Evolutionary conservation across 92 coral and sea anemone species (phyloP), one percentile per base, ranked within the genome.

Genomic region (Zoanthus sansibaricus): DNA sequence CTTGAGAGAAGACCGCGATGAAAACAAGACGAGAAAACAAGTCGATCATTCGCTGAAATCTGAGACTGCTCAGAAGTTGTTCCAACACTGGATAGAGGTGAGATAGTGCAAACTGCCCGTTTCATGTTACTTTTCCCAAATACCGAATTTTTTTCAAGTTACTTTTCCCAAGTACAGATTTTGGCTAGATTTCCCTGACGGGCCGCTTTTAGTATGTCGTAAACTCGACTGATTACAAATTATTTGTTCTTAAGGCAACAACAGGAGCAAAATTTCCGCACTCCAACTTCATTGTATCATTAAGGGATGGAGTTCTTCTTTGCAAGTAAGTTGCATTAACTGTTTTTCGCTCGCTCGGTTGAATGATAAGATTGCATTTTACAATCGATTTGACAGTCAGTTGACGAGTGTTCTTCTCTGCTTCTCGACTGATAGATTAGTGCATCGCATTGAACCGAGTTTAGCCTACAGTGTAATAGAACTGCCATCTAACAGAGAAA

Each of bases 81-180:
- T 90, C 76, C 96, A 89, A 88, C 89, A 80, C 25, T 94, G 96
- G 96, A 94, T 94, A 76, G 95, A 94, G 96, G 96, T 94, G 73
- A 70, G 93, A 67, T 74, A 33, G 56, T 64, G 74, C 76, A 68
- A 48, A 33, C 47, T 56, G 55, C 82, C n/a, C 74, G 96, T 90
- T 84, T 94, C 96, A 82, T 48, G 58, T 94, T 92, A 58, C 95
- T 83, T 59, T 83, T 78, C 76, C 58, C 44, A 18, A 32, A 1
- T 58, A 14, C 31, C 7, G 6, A 33, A 66, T n/a, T 72, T 80
- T 80, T 67, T 84, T 94, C 96, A 82, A 33, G 58, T 94, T 92
- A 58, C 95, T 83, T 59, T 83, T 78, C 76, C 32, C 44, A 18
- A 32, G 3, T 67, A 67, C 44, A 42, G 75, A 66, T 64, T 51